phyloP scores from a whole-genome alignment of 2,797 vertebrate genomes.

The Cottoperca gobio region DNA sequence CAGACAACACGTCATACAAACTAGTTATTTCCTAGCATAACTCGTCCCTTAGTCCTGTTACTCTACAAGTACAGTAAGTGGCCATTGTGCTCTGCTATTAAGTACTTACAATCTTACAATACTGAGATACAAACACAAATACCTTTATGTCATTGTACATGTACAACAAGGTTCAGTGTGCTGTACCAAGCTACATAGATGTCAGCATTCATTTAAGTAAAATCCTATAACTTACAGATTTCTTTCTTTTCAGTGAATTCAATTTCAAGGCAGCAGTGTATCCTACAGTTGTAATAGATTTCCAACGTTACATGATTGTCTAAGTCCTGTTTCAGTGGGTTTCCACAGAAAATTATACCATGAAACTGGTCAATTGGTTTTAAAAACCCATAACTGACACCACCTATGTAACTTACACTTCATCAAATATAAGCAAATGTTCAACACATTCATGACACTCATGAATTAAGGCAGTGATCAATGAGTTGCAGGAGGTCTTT shows the following conservation, averaged over 20 bases:
- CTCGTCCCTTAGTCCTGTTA: too few relatives aligned
- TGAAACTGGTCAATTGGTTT: not conserved
- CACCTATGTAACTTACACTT: not conserved
- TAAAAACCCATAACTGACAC: not conserved
- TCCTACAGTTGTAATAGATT: not conserved
- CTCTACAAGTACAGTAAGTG: too few relatives aligned
- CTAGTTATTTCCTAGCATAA: too few relatives aligned
- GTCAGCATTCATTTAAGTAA: not conserved
- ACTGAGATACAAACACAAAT: too few relatives aligned
- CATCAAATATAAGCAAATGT: not conserved
- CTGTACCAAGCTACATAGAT: too few relatives aligned
- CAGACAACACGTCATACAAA: too few relatives aligned
- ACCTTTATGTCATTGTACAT: too few relatives aligned
- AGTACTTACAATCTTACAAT: not conserved
- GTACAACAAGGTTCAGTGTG: too few relatives aligned
- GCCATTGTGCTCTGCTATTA: too few relatives aligned
- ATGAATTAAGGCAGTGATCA: not conserved
- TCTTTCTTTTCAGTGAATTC: not conserved
- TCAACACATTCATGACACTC: slow-evolving; percentile 1
- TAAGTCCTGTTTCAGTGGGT: not conserved
- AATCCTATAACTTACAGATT: not conserved
- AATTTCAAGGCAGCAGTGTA: not conserved
- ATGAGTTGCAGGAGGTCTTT: not conserved
- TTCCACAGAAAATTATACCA: not conserved
- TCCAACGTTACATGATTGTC: not conserved